A percentile compares a stretch with the other conserved stretches of the same genome.
Conservation (phyloP, 2,888 invertebrate genomes). For the Drosophila nr. perissopoda region DNA sequence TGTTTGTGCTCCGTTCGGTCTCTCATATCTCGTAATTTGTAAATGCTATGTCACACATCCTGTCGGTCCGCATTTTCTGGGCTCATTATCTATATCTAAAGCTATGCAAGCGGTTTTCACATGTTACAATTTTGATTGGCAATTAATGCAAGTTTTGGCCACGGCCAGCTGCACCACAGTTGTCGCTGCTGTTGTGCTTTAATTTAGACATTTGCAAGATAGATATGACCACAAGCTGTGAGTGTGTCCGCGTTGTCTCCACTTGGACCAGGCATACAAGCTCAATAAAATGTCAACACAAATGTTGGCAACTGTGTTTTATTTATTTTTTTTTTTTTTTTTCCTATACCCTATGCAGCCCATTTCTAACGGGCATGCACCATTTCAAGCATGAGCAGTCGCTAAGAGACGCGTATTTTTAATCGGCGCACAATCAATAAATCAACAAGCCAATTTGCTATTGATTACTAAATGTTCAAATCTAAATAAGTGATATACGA, state of each 20-base stretch:
- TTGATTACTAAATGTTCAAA: background rate
- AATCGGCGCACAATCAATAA: conserved; percentile 2
- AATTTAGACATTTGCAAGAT: conserved; percentile 78
- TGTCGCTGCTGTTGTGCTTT: conserved; percentile 45
- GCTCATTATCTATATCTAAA: conserved; percentile 48
- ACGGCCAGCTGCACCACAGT: conserved; percentile 41
- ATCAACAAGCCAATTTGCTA: background rate
- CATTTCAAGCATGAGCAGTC: background rate
- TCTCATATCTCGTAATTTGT: conserved; percentile 24
- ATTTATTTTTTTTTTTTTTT: background rate
- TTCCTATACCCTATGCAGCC: conserved; percentile 26
- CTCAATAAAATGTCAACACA: conserved; percentile 80
- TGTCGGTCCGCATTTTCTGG: conserved; percentile 33
- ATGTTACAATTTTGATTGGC: conserved; percentile 73
- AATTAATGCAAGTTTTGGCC: conserved; percentile 65
- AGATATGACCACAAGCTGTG: conserved; percentile 68
- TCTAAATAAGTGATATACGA: too few relatives aligned
- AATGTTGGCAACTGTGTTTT: conserved; percentile 49
- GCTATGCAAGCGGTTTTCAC: conserved; percentile 54
- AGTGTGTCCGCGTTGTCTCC: conserved; percentile 11
- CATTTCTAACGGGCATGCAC: background rate
- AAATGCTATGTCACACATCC: conserved; percentile 59
- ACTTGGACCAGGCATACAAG: conserved; percentile 43
- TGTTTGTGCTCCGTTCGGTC: conserved; percentile 24
- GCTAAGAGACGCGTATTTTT: background rate